Evolutionary conservation across 1,140 invertebrate genomes (phyloP).

Genomic region (Harpegnathos saltator): DNA sequence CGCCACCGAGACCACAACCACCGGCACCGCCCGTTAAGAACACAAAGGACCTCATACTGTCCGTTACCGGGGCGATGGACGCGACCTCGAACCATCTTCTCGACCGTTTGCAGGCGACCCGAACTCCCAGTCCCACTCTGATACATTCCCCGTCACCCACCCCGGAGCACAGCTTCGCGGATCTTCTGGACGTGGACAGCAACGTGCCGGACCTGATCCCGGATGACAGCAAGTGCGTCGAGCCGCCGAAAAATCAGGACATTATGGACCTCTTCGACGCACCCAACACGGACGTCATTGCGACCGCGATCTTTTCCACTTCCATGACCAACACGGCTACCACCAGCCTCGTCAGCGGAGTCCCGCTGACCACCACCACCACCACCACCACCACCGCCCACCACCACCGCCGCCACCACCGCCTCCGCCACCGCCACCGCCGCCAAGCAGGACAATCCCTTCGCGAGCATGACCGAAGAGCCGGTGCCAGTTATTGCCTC

Average conservation of each 20-base stretch:
- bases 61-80: conserved; percentile 95
- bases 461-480: conserved; percentile 67
- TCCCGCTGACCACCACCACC: conserved; percentile 60
- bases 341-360: conserved; percentile 57
- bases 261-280: conserved; percentile 83
- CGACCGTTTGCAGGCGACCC: conserved; percentile 92
- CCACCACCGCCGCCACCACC: too few species aligned
- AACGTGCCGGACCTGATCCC: conserved; percentile 81
- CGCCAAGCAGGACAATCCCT: conserved; percentile 79
- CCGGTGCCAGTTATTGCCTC: conserved; percentile 1
- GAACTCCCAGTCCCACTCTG: conserved; percentile 93
- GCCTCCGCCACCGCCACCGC: too few species aligned
- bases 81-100: conserved; percentile 93
- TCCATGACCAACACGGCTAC: conserved; percentile 68
- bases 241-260: conserved; percentile 74
- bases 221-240: conserved; percentile 71
- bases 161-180: conserved; percentile 90
- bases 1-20: conserved; percentile 80
- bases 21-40: conserved; percentile 87
- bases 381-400: too few species aligned
- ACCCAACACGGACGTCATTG: conserved; percentile 76
- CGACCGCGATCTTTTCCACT: conserved; percentile 77
- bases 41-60: conserved; percentile 94
- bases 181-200: conserved; percentile 88
- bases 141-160: conserved; percentile 95